Evolutionary conservation across 2,888 invertebrate genomes (phyloP).

Genomic region (Ochropleura plecta): DNA sequence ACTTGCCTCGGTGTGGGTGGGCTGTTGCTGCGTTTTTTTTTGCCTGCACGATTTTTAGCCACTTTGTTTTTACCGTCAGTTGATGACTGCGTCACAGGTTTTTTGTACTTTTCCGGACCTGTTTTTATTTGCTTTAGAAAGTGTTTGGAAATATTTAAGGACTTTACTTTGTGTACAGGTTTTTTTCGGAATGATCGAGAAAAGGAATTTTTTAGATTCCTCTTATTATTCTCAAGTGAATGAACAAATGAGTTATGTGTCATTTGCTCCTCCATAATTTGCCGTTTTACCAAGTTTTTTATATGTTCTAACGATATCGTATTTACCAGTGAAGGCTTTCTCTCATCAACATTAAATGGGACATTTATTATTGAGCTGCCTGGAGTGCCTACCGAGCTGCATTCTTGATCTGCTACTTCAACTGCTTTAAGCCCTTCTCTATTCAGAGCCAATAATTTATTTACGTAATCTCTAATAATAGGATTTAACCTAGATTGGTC

Average conservation of each 20-base stretch:
- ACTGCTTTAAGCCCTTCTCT: constrained; percentile 83
- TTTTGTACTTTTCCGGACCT: constrained; percentile 40
- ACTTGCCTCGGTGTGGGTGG: constrained; percentile 73
- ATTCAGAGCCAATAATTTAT: constrained; percentile 82
- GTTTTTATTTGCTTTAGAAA: constrained; percentile 66
- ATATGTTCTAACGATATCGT: constrained; percentile 84
- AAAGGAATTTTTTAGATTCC: constrained; percentile 30
- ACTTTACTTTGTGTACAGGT: constrained; percentile 84
- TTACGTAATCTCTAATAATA: constrained; percentile 83
- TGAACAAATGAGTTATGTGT: constrained; percentile 41
- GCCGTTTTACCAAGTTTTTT: constrained; percentile 77
- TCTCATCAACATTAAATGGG: constrained; percentile 75
- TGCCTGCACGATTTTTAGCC: constrained; percentile 33
- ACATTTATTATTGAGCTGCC: constrained; percentile 86
- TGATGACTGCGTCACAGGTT: constrained; percentile 66
- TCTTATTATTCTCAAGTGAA: constrained; percentile 33
- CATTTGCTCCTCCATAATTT: constrained; percentile 73
- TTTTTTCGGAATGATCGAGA: constrained; percentile 71
- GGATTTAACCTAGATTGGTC: constrained; percentile 75
- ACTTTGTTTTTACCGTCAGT: constrained; percentile 61
- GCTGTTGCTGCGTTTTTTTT: constrained; percentile 72
- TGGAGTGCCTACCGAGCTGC: constrained; percentile 86
- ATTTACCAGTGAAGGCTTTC: constrained; percentile 67
- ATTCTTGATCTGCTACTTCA: constrained; percentile 84
- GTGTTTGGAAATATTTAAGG: constrained; percentile 83